A percentile compares a stretch with the other conserved stretches of the same genome.
Conservation (phyloP, 2,888 invertebrate genomes). For the Tenthredo mesomela region DNA sequence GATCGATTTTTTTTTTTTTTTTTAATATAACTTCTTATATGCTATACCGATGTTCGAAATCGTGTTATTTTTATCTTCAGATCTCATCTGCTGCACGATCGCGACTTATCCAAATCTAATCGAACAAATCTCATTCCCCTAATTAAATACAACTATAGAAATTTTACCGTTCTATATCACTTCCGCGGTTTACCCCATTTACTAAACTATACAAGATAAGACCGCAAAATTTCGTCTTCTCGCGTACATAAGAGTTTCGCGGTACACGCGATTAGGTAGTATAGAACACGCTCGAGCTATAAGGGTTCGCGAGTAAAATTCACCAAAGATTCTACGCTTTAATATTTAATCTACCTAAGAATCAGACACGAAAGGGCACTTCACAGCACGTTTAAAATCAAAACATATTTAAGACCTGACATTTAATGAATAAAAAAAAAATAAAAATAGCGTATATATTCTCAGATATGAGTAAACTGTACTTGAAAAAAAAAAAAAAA, state of each 20-base stretch:
- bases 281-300: background rate
- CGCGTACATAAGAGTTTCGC: background rate
- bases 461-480: background rate
- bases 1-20: background rate
- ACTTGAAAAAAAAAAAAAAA: background rate
- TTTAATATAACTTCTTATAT: background rate
- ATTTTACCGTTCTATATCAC: background rate
- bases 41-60: background rate
- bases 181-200: background rate
- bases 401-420: background rate
- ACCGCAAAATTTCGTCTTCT: background rate
- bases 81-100: background rate
- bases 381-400: background rate
- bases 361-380: conserved; percentile 15
- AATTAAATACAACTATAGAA: background rate
- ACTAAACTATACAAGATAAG: conserved; percentile 11
- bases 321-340: background rate
- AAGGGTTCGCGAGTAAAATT: background rate
- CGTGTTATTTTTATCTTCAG: background rate
- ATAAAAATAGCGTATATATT: background rate
- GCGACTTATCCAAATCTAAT: background rate
- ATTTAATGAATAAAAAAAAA: too few species aligned
- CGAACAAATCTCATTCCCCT: background rate
- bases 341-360: background rate
- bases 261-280: background rate